phyloP scores from a whole-genome alignment of 1,140 invertebrate genomes.

The Geopemphigus sp. region DNA sequence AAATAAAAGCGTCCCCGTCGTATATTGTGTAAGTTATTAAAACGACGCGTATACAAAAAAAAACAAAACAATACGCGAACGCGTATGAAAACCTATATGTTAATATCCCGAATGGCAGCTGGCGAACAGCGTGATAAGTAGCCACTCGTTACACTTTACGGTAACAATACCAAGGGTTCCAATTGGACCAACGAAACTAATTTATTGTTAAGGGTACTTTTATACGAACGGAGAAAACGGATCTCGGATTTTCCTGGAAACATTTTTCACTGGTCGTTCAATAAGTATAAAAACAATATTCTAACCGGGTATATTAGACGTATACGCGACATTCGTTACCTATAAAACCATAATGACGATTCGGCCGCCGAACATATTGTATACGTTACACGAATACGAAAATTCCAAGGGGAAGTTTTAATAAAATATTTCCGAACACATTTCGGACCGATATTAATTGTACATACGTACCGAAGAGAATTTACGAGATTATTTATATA shows the following conservation, averaged over 20 bases:
- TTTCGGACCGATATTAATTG: too few species aligned
- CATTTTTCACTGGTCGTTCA: background rate
- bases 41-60: background rate
- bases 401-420: too few species aligned
- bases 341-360: background rate
- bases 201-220: too few species aligned
- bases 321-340: background rate
- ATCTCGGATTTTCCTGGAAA: background rate
- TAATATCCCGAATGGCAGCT: constrained; percentile 1
- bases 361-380: too few species aligned
- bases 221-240: background rate
- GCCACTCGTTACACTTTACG: background rate
- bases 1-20: background rate
- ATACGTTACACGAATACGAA: too few species aligned
- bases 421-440: too few species aligned
- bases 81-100: background rate
- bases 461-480: background rate
- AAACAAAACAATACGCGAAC: background rate
- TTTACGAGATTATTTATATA: background rate
- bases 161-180: background rate
- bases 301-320: background rate
- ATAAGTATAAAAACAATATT: background rate
- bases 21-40: background rate
- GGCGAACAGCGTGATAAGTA: background rate
- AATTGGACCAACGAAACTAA: background rate